Conservation (phyloP, 2,888 invertebrate genomes). For the Corythucha ciliata region DNA sequence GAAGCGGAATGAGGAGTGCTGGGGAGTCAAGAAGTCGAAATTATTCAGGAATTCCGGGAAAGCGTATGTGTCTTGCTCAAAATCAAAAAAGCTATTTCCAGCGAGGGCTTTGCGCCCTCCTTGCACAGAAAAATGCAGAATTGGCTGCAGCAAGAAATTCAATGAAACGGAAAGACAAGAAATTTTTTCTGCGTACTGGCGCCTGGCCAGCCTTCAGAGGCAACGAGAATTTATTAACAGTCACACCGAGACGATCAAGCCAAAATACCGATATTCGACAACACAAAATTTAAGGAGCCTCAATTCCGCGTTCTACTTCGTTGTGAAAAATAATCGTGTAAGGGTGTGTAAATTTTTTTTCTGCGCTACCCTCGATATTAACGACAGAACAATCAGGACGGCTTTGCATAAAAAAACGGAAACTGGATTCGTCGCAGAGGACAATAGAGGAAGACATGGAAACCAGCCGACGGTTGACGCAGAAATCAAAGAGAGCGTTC, state of each 20-base stretch:
- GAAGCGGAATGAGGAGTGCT: too few relatives aligned
- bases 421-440: slow-evolving; percentile 31
- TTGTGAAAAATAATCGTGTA: slow-evolving; percentile 26
- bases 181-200: slow-evolving; percentile 11
- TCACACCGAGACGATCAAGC: slow-evolving; percentile 7
- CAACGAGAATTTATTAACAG: slow-evolving; percentile 9
- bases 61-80: slow-evolving; percentile 2
- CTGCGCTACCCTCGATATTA: slow-evolving; percentile 30
- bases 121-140: slow-evolving; percentile 10
- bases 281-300: slow-evolving; percentile 30
- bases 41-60: slow-evolving; percentile 5
- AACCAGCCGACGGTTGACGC: slow-evolving; percentile 32
- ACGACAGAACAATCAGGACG: slow-evolving; percentile 30
- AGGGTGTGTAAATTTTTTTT: slow-evolving; percentile 28
- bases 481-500: slow-evolving; percentile 31
- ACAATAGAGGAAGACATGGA: slow-evolving; percentile 36
- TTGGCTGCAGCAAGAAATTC: slow-evolving; percentile 5
- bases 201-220: slow-evolving; percentile 6
- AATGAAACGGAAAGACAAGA: neutral
- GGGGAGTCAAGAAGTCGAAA: slow-evolving; percentile 2
- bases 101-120: too few relatives aligned
- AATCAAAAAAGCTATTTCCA: slow-evolving; percentile 2
- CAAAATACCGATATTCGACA: slow-evolving; percentile 27
- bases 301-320: slow-evolving; percentile 35
- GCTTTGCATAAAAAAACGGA: too few relatives aligned